phyloP scores from a whole-genome alignment of 2,888 invertebrate species.

The Zygaena filipendulae region DNA sequence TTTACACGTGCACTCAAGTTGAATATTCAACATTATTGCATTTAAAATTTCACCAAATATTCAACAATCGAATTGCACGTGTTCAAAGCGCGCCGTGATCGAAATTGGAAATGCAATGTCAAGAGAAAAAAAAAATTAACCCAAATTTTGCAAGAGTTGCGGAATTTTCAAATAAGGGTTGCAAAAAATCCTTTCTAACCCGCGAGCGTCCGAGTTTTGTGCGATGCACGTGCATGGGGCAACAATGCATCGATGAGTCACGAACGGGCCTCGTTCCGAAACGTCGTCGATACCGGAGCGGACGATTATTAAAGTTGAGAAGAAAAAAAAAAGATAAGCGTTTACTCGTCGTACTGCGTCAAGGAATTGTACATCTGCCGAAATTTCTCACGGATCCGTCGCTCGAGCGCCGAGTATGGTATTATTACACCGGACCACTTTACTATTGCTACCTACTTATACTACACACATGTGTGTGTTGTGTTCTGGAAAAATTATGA shows the following conservation, averaged over 20 bases:
- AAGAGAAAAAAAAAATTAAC: slow-evolving; percentile 41
- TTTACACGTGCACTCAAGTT: no score
- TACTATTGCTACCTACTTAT: slow-evolving; percentile 39
- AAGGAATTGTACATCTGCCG: slow-evolving; percentile 69
- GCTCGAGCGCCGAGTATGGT: slow-evolving; percentile 40
- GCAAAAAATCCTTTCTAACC: slow-evolving; percentile 65
- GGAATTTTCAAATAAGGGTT: slow-evolving; percentile 64
- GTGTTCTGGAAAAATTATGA: slow-evolving; percentile 44
- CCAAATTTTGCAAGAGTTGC: slow-evolving; percentile 67
- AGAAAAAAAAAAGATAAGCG: slow-evolving; percentile 58
- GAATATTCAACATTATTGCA: no score
- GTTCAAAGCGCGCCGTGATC: slow-evolving; percentile 20
- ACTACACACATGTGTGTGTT: slow-evolving; percentile 39
- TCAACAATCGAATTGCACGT: slow-evolving; percentile 31
- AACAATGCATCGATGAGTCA: slow-evolving; percentile 61
- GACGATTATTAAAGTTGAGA: slow-evolving; percentile 50
- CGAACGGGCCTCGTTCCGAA: slow-evolving; percentile 38
- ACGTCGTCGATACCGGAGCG: slow-evolving; percentile 41
- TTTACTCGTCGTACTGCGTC: slow-evolving; percentile 57
- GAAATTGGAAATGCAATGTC: no score
- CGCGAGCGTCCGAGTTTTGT: slow-evolving; percentile 44
- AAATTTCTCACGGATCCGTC: slow-evolving; percentile 65
- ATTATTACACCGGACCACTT: slow-evolving; percentile 54
- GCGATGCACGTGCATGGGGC: slow-evolving; percentile 56
- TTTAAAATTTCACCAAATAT: no score